Percentiles rank a stretch among this genome's conserved stretches.
Conservation (phyloP, 2,888 invertebrate genomes). For the Artemia sinica region DNA sequence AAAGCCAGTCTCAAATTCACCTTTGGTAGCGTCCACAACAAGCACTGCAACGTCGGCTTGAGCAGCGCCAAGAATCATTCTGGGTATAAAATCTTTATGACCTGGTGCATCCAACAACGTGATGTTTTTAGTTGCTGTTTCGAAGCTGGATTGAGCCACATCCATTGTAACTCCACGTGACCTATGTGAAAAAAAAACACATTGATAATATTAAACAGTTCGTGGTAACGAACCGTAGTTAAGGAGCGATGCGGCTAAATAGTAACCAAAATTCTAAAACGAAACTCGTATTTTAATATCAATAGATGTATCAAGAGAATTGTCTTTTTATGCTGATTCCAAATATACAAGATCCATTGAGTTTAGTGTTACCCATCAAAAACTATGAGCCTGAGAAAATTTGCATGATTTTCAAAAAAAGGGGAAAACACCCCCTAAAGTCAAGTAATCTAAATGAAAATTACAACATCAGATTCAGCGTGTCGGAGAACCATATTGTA, state of each 20-base stretch:
- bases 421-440: neutral
- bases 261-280: no score
- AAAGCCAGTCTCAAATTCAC: slow-evolving; percentile 98
- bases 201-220: neutral
- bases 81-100: slow-evolving; percentile 97
- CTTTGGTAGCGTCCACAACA: slow-evolving; percentile 79
- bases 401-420: no score
- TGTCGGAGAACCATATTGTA: no score
- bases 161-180: slow-evolving; percentile 97
- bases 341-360: no score
- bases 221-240: no score
- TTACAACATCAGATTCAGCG: no score
- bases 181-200: slow-evolving; percentile 33
- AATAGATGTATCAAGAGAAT: no score
- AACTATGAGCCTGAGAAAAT: no score
- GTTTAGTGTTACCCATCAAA: no score
- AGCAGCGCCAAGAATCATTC: slow-evolving; percentile 96
- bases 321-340: no score
- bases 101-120: slow-evolving; percentile 92
- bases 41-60: slow-evolving; percentile 94
- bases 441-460: neutral
- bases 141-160: slow-evolving; percentile 78
- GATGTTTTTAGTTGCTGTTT: slow-evolving; percentile 60
- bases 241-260: no score
- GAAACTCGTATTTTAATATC: no score